Conservation (phyloP, 1,140 invertebrate species). For the Phenacoccus solenopsis region DNA sequence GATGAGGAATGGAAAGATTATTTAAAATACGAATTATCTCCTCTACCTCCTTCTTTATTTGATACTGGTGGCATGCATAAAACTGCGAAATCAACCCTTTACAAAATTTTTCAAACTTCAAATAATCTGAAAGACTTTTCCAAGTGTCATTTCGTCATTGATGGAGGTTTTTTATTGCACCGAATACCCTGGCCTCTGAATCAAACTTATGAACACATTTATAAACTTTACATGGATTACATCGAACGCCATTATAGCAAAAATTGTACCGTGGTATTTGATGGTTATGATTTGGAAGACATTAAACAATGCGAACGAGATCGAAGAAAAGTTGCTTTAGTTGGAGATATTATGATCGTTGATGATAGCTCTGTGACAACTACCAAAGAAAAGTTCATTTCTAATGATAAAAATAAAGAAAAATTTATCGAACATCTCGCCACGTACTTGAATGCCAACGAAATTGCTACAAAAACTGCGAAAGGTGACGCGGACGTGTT, state of each 20-base stretch:
- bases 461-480: too few species aligned
- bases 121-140: neutral
- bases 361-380: too few species aligned
- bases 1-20: slow-evolving; percentile 28
- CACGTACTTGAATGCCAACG: too few species aligned
- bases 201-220: slow-evolving; percentile 22
- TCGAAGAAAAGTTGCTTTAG: too few species aligned
- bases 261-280: slow-evolving; percentile 25
- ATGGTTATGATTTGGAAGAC: slow-evolving; percentile 25
- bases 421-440: too few species aligned
- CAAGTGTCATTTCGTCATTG: slow-evolving; percentile 21
- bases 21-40: slow-evolving; percentile 34
- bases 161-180: slow-evolving; percentile 27
- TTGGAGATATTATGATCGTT: too few species aligned
- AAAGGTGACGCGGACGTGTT: too few species aligned
- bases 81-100: slow-evolving; percentile 32
- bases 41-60: slow-evolving; percentile 33
- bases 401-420: too few species aligned
- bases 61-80: slow-evolving; percentile 34
- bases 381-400: too few species aligned
- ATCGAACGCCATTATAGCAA: slow-evolving; percentile 22
- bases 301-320: too few species aligned
- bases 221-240: slow-evolving; percentile 23
- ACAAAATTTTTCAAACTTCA: slow-evolving; percentile 26
- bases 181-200: slow-evolving; percentile 24